Conservation (phyloP, 1,140 invertebrate species). For the Drosophila carrolli region DNA sequence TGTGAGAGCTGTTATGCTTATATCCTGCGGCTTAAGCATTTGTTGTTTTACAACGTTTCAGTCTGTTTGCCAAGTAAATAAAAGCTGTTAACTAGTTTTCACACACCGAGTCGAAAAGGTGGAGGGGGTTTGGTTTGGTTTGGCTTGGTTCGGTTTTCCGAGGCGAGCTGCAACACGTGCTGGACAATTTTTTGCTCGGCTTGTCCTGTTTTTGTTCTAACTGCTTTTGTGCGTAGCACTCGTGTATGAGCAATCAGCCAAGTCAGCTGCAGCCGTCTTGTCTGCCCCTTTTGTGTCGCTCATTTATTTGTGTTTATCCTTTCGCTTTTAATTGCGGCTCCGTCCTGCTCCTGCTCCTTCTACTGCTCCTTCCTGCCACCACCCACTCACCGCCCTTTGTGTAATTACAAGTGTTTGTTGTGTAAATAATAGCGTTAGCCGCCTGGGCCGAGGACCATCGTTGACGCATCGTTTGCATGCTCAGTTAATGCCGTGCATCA, state of each 20-base stretch:
- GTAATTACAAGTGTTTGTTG: conserved; percentile 72
- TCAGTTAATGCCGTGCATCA: conserved; percentile 60
- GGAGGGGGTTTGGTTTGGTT: neutral
- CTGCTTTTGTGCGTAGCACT: conserved; percentile 48
- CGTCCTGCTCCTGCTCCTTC: conserved; percentile 13
- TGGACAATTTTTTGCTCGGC: conserved; percentile 44
- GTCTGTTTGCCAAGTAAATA: conserved; percentile 73
- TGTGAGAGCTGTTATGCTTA: conserved; percentile 48
- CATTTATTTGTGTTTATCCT: conserved; percentile 75
- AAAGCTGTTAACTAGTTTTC: conserved; percentile 75
- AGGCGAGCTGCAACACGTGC: conserved; percentile 18
- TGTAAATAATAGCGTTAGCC: conserved; percentile 71
- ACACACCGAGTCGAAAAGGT: conserved; percentile 43
- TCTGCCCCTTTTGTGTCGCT: conserved; percentile 68
- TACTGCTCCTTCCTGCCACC: neutral
- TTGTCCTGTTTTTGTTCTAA: conserved; percentile 7
- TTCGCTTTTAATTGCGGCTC: conserved; percentile 74
- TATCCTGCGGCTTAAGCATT: conserved; percentile 69
- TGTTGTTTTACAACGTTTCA: conserved; percentile 65
- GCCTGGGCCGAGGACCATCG: conserved; percentile 49
- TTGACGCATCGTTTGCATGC: conserved; percentile 63
- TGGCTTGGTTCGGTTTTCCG: neutral
- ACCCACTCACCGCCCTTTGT: conserved; percentile 32
- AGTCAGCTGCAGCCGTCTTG: conserved; percentile 47
- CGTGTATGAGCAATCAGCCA: conserved; percentile 58